Evolutionary conservation across 64 coral and sea anemone genomes (phyloP), one percentile per base, ranked within the genome.

Genomic region (Dendrophyllia cribrosa): DNA sequence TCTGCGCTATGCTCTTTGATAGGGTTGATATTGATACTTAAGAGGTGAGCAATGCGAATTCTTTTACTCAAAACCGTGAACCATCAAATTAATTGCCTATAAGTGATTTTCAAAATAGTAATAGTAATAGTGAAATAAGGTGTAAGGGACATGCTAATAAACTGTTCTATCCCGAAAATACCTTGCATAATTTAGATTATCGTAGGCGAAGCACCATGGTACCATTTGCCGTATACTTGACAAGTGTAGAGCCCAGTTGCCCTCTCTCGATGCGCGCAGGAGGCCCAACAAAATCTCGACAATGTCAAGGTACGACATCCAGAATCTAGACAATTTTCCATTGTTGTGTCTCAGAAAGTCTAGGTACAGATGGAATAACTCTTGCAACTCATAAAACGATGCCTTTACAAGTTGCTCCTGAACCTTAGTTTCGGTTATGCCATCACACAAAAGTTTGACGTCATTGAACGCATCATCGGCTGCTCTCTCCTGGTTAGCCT

Each of bases 131-230:
- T 34, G 34, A 34, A 34, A 34, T 34, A 34, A 34, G 34, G 34
- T 34, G 34, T 34, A 34, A 34, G 34, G 34, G 34, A 34, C 34
- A 34, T 34, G 34, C 34, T 34, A 34, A 34, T 34, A 34, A 34
- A 34, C 34, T 34, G 34, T 34, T 34, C 34, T 34, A 34, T 34
- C 34, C 34, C 34, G 34, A 34, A 34, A 34, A 34, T 34, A 15
- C 34, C 34, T 34, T 34, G 93, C 87, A 90, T 95, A 95, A 64
- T 95, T 95, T 0, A 85, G 5, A 52, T 89, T 90, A 76, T 95
- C 87, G 76, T 89, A 86, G 24, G 87, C 79, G 71, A 90, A 95
- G 50, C 68, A 89, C 79, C 93, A 95, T 59, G 87, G 71, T 45
- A 95, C 86, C 79, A 95, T 89, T 66, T 62, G 14, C 59, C 70